Evolutionary conservation across 2,113 vertebrate species (phyloP), one percentile per base, ranked within the genome.

Genomic region (Himantopus leucocephalus): DNA sequence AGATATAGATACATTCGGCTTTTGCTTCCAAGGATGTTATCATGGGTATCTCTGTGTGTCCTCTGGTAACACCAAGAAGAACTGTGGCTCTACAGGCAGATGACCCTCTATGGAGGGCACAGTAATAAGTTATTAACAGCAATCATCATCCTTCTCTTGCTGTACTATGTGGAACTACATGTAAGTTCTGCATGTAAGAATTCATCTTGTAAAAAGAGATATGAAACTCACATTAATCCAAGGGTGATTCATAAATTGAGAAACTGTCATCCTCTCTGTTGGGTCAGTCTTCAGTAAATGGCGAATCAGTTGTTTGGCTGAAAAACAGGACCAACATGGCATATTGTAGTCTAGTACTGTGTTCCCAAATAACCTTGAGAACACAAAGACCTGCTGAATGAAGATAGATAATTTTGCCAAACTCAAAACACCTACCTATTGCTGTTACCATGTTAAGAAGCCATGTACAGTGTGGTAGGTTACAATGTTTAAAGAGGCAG

Each of bases 261-360:
- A 97, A 97, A 99, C 99, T 92, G 98, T 99, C 99, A 99, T 99
- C 96, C 99, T 98, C 97, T 99, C 99, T 0, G 98, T 99, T 24
- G 99, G 99, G 94, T 99, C 99, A 2, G 99, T 99, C 98, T 99
- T 99, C 97, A 99, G 97, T 24, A 99, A 97, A 72, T 99, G 98
- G 82, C 99, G 98, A 97, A 99, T 99, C 97, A 99, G 95, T 82
- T 99, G 98, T 97, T 99, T 99, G 80, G 98, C 99, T 99, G 95
- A 35, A 93, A 96, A 90, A 72, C 95, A 76, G 48, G 66, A 87
- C 29, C 52, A 94, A 91, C 41, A 74, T 10, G 27, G 48, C 72
- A 68, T 14, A 66, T 8, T 94, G 73, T 53, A 82, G 45, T 27
- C 29, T 53, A 29, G 26, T 45, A 22, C 77, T 79, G 70, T 1